phyloP scores from a whole-genome alignment of 1,140 invertebrate genomes.

The Drosophila quadrilineata region DNA sequence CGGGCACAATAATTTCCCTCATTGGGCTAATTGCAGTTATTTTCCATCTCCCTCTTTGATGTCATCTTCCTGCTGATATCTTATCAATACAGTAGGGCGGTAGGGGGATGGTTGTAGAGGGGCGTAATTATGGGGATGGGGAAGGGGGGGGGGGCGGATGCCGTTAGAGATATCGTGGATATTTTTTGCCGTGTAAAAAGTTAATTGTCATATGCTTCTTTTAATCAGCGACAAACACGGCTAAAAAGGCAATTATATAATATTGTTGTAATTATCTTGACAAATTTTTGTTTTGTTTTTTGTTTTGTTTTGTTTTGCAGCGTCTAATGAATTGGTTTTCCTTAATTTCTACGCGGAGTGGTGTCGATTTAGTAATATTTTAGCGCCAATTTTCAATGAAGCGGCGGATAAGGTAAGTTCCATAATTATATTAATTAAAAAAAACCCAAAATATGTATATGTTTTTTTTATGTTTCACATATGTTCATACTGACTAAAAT shows the following conservation, averaged over 20 bases:
- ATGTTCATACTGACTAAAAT: not conserved
- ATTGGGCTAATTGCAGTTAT: no score
- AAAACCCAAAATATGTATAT: no score
- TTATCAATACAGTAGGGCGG: not conserved
- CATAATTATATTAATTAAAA: no score
- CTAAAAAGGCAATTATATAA: not conserved
- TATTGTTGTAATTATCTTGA: not conserved
- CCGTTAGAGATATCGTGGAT: no score
- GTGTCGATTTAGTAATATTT: conserved; percentile 97
- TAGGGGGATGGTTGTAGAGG: no score
- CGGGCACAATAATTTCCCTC: no score
- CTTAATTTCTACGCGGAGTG: conserved; percentile 99
- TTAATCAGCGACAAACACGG: not conserved
- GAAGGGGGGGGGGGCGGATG: no score
- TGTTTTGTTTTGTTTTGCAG: conserved; percentile 84
- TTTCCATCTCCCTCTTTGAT: not conserved
- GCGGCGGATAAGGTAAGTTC: conserved; percentile 91
- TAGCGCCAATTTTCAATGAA: conserved; percentile 98
- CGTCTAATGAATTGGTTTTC: conserved; percentile 96
- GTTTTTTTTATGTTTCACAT: not conserved
- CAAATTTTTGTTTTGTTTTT: conserved; percentile 10
- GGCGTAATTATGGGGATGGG: no score
- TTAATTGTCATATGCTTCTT: not conserved
- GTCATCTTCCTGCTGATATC: conserved; percentile 6
- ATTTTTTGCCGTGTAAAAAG: not conserved